phyloP scores from a whole-genome alignment of 2,797 vertebrate species.

The Phrynocephalus vlangalii region DNA sequence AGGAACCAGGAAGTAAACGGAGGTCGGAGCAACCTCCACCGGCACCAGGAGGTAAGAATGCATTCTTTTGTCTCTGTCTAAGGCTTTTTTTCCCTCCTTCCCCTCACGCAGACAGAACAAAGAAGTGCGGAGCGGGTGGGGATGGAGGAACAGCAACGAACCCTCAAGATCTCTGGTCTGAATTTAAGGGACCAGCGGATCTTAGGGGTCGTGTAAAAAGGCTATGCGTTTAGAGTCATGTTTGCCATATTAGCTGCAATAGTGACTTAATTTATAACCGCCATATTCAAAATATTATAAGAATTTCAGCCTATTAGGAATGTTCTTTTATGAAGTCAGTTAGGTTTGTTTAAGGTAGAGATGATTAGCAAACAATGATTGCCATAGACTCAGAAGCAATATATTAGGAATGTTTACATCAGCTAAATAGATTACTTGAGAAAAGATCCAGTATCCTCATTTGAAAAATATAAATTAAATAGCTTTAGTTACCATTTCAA shows the following conservation, averaged over 20 bases:
- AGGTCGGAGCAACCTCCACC: no score
- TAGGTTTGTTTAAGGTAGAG: constrained; percentile 8
- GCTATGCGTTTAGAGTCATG: neutral
- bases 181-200: no score
- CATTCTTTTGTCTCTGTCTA: no score
- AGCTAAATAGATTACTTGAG: neutral
- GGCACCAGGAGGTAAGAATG: no score
- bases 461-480: neutral
- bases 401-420: neutral
- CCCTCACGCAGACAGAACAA: no score
- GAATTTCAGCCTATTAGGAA: constrained; percentile 6
- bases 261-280: neutral
- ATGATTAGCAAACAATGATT: constrained; percentile 2
- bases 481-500: neutral
- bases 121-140: no score
- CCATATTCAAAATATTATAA: neutral
- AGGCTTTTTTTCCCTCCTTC: no score
- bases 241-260: neutral
- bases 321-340: constrained; percentile 3
- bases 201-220: no score
- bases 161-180: no score
- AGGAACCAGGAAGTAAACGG: no score
- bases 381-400: neutral
- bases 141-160: no score
- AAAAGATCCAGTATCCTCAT: neutral